phyloP scores from a whole-genome alignment of 2,888 invertebrate genomes.

The Drosophila nr. perissopoda region DNA sequence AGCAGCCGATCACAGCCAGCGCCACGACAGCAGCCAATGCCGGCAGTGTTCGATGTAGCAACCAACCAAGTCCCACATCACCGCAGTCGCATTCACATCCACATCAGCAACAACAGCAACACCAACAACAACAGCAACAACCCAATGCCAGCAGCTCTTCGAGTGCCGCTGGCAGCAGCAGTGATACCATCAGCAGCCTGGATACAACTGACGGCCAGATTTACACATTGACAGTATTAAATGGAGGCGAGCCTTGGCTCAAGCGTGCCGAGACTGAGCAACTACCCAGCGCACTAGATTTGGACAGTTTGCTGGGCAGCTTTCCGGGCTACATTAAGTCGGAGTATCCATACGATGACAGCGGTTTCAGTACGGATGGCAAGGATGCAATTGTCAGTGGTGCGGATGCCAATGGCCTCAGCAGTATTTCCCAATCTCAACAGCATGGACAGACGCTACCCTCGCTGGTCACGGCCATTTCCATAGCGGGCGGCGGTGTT shows the following conservation, averaged over 20 bases:
- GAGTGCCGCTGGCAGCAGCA: conserved; percentile 75
- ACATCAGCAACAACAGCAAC: conserved; percentile 46
- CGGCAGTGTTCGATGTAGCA: conserved; percentile 83
- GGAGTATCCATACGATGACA: conserved; percentile 92
- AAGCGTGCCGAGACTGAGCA: conserved; percentile 87
- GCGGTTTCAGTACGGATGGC: conserved; percentile 88
- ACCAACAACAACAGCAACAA: conserved; percentile 61
- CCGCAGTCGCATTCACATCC: conserved; percentile 56
- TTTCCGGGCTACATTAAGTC: conserved; percentile 90
- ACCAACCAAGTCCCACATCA: conserved; percentile 68
- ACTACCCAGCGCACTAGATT: conserved; percentile 88
- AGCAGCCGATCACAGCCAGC: conserved; percentile 86
- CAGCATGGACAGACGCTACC: conserved; percentile 75
- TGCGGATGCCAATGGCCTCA: conserved; percentile 66
- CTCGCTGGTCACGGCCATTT: conserved; percentile 81
- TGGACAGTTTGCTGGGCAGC: conserved; percentile 92
- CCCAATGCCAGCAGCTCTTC: conserved; percentile 69
- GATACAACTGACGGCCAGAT: conserved; percentile 91
- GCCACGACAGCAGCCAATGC: conserved; percentile 81
- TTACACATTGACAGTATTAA: conserved; percentile 94
- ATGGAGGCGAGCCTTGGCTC: conserved; percentile 90
- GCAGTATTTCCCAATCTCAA: conserved; percentile 73
- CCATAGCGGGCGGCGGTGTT: conserved; percentile 64
- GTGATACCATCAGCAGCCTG: conserved; percentile 76
- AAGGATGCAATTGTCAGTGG: conserved; percentile 82